A percentile compares a stretch with the other conserved stretches of the same genome.
These are phyloP conservation scores for Gila robusta DNA, from an alignment of 2,797 vertebrate genomes.

Conservation along the genomic window DNA sequence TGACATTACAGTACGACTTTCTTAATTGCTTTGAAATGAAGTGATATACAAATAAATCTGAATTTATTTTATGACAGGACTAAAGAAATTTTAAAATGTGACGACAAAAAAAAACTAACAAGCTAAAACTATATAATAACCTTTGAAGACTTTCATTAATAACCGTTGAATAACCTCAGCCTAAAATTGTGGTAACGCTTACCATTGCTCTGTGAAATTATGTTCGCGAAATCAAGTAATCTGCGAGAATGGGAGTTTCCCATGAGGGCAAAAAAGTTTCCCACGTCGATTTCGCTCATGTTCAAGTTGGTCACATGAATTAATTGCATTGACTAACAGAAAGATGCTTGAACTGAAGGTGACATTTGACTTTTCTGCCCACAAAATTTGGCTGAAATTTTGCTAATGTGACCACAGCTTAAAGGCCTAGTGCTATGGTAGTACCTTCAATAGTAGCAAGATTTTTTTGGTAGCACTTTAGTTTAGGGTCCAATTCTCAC, in stretches of 20 bases:
- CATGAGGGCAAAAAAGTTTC: background rate
- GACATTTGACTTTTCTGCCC: background rate
- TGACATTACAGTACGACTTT: background rate
- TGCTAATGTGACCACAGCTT: background rate
- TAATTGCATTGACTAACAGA: background rate
- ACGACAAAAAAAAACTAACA: background rate
- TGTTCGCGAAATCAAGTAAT: background rate
- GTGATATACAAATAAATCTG: background rate
- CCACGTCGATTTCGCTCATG: background rate
- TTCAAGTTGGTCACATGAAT: background rate
- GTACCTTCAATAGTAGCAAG: background rate
- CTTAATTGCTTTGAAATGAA: background rate
- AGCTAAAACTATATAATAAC: background rate
- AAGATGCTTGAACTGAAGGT: background rate
- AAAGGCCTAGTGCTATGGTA: background rate
- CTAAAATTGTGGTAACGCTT: background rate
- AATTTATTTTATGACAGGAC: background rate
- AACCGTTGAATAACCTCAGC: background rate
- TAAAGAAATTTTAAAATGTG: background rate
- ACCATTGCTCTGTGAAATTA: background rate
- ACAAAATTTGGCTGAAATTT: background rate
- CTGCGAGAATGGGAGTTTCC: background rate
- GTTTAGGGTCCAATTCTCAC: too few species aligned
- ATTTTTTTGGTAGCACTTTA: too few species aligned
- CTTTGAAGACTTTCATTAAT: background rate